Evolutionary conservation across 2,888 invertebrate genomes (phyloP).

Genomic region (Bembecia ichneumoniformis): DNA sequence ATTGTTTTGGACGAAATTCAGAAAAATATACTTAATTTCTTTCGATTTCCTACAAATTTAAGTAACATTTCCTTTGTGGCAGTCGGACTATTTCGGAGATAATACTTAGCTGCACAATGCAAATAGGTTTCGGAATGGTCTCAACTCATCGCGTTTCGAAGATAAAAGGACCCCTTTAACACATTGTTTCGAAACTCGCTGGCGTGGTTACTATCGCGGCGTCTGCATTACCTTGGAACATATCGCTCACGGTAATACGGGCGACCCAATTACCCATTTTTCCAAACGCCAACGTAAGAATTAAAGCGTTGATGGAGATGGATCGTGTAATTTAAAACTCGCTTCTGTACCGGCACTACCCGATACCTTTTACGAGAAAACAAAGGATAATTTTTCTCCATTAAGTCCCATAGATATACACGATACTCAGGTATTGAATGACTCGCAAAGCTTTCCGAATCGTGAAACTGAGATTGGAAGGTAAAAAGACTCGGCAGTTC

Average conservation of each 20-base stretch:
- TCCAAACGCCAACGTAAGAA: constrained; percentile 41
- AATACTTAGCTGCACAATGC: neutral
- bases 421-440: neutral
- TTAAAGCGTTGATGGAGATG: constrained; percentile 40
- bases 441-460: neutral
- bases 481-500: neutral
- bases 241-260: constrained; percentile 8
- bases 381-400: neutral
- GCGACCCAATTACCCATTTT: constrained; percentile 54
- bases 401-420: neutral
- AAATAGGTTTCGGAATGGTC: neutral
- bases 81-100: neutral
- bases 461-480: neutral
- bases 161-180: neutral
- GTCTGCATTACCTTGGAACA: neutral
- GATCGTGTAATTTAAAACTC: constrained; percentile 57
- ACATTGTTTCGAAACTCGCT: neutral
- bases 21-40: neutral
- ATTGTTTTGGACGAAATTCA: too few species aligned
- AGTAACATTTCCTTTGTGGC: neutral
- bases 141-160: neutral
- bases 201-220: neutral
- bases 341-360: constrained; percentile 47
- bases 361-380: constrained; percentile 24
- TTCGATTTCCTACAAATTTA: neutral